A percentile compares a stretch with the other conserved stretches of the same genome.
phyloP scores from a whole-genome alignment of 1,140 invertebrate genomes.

The Orussus abietinus region DNA sequence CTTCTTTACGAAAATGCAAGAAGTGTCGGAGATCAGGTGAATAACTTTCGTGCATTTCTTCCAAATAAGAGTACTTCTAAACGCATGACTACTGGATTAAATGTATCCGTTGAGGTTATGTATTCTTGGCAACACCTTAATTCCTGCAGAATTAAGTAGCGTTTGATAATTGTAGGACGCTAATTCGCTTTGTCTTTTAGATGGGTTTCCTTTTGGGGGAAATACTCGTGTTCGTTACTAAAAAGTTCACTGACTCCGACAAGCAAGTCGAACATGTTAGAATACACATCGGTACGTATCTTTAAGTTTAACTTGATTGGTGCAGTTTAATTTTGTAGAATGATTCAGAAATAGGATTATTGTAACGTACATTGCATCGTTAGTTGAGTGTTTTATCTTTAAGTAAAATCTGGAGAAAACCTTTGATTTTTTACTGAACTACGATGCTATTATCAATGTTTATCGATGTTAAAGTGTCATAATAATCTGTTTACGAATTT shows the following conservation, averaged over 20 bases:
- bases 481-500: slow-evolving; percentile 1
- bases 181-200: slow-evolving; percentile 45
- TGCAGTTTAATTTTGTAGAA: neutral
- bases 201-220: slow-evolving; percentile 65
- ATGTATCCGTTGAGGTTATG: no score
- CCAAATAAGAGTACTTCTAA: neutral
- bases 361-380: neutral
- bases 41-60: neutral
- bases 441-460: neutral
- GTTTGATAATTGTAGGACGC: neutral
- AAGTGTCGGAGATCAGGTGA: slow-evolving; percentile 57
- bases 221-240: slow-evolving; percentile 57
- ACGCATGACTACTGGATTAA: no score
- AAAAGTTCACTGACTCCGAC: slow-evolving; percentile 63
- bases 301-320: neutral
- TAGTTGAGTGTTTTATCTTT: neutral
- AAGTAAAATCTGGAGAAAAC: slow-evolving; percentile 4
- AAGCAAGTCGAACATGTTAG: slow-evolving; percentile 57
- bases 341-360: neutral
- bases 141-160: neutral
- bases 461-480: neutral
- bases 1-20: slow-evolving; percentile 62
- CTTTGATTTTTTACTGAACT: slow-evolving; percentile 2
- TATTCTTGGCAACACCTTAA: no score
- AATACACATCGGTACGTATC: slow-evolving; percentile 55